phyloP scores from a whole-genome alignment of 92 coral and sea anemone genomes.

The Phenganax stokvisi region DNA sequence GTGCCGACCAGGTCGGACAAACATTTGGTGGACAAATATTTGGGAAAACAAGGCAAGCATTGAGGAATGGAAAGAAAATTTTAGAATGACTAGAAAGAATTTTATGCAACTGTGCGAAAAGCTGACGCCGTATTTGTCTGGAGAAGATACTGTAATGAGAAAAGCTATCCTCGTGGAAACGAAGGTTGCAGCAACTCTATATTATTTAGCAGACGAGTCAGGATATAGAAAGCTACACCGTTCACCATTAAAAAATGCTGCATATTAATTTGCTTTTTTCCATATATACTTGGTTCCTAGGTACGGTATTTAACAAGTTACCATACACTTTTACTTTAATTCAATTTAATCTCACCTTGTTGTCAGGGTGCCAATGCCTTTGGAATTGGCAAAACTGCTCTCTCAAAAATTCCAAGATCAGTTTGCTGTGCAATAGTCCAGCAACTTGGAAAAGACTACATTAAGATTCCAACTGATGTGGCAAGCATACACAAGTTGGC shows the following conservation, averaged over 20 bases:
- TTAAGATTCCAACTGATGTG: slow-evolving; percentile 38
- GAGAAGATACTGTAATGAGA: neutral
- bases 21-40: slow-evolving; percentile 10
- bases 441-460: neutral
- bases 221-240: neutral
- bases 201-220: neutral
- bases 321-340: too few relatives aligned
- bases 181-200: slow-evolving; percentile 10
- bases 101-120: neutral
- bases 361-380: neutral
- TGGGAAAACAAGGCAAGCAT: neutral
- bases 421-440: neutral
- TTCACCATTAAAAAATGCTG: too few relatives aligned
- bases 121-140: neutral
- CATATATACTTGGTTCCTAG: too few relatives aligned
- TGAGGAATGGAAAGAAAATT: slow-evolving; percentile 12
- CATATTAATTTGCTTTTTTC: too few relatives aligned
- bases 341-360: too few relatives aligned
- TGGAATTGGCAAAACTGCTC: neutral
- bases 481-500: slow-evolving; percentile 19
- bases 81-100: neutral
- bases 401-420: neutral
- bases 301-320: too few relatives aligned
- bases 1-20: slow-evolving; percentile 2
- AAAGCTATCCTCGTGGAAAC: neutral